phyloP scores from a whole-genome alignment of 2,797 vertebrate species.

The Sphaeramia orbicularis region DNA sequence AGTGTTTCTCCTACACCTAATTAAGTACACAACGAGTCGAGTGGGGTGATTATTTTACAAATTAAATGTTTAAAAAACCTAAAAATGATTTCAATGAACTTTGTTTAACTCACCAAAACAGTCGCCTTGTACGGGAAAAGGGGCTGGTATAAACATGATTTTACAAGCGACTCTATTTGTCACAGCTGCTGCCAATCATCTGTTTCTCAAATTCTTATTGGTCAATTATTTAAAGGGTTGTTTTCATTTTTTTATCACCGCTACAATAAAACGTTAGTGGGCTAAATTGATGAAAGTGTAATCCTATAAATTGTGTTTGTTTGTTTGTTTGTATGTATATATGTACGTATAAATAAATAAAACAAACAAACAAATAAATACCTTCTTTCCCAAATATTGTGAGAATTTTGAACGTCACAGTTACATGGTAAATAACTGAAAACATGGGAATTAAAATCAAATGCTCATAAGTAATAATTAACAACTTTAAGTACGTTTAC shows the following conservation, averaged over 20 bases:
- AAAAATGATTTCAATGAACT: constrained; percentile 76
- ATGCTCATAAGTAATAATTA: too few species aligned
- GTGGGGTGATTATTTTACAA: fast-evolving
- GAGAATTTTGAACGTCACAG: neutral
- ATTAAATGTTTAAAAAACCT: constrained; percentile 43
- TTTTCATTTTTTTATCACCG: constrained; percentile 7
- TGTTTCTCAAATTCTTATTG: constrained; percentile 46
- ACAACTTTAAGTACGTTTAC: too few species aligned
- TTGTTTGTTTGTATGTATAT: neutral
- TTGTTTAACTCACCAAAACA: constrained; percentile 81
- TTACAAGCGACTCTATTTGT: constrained; percentile 53
- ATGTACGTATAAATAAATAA: neutral
- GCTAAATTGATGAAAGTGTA: neutral
- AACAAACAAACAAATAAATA: too few species aligned
- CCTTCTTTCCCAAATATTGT: neutral
- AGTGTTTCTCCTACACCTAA: neutral
- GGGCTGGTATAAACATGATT: constrained; percentile 62
- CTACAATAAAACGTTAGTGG: constrained; percentile 43
- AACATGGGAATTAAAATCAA: neutral
- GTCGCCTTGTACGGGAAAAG: constrained; percentile 68
- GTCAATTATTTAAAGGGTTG: constrained; percentile 14
- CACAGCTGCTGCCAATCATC: constrained; percentile 2
- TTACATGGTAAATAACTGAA: too few species aligned
- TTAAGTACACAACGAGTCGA: neutral
- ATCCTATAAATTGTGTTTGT: too few species aligned